phyloP scores from a whole-genome alignment of 2,113 vertebrate species.

The Vidua chalybeata region DNA sequence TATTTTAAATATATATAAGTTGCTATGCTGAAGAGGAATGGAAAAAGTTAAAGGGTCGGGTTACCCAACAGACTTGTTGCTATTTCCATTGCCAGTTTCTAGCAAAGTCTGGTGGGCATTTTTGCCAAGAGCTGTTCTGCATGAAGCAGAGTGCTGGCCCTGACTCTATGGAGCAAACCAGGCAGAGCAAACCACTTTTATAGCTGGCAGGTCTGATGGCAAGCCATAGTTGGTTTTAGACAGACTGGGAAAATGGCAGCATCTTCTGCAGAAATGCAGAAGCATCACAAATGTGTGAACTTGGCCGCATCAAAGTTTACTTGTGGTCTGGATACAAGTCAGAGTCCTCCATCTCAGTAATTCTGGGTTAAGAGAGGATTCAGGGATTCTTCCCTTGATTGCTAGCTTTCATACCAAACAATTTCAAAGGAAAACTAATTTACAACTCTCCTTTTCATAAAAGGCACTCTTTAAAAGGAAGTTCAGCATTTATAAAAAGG shows the following conservation, averaged over 20 bases:
- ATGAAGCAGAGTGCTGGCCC: not conserved
- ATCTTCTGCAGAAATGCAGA: not conserved
- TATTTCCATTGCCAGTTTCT: not conserved
- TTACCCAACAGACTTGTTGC: not conserved
- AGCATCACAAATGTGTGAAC: not conserved
- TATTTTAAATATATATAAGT: not conserved
- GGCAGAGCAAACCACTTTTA: not conserved
- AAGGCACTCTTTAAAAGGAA: not conserved
- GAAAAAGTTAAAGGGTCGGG: not conserved
- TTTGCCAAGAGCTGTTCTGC: not conserved
- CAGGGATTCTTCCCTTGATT: not conserved
- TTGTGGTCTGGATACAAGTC: not conserved
- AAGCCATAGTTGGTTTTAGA: not conserved
- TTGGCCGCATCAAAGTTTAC: not conserved
- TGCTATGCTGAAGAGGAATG: not conserved
- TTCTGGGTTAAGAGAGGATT: not conserved
- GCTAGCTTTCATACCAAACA: not conserved
- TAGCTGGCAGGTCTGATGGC: not conserved
- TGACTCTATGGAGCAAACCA: not conserved
- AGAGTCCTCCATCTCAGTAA: not conserved
- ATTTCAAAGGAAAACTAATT: not conserved
- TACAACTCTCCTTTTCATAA: not conserved
- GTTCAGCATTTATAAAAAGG: not conserved
- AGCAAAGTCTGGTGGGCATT: not conserved
- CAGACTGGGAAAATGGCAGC: not conserved